Base-by-base conservation (phyloP, 2,113 vertebrate species). In the Campylomormyrus numenius region DNA sequence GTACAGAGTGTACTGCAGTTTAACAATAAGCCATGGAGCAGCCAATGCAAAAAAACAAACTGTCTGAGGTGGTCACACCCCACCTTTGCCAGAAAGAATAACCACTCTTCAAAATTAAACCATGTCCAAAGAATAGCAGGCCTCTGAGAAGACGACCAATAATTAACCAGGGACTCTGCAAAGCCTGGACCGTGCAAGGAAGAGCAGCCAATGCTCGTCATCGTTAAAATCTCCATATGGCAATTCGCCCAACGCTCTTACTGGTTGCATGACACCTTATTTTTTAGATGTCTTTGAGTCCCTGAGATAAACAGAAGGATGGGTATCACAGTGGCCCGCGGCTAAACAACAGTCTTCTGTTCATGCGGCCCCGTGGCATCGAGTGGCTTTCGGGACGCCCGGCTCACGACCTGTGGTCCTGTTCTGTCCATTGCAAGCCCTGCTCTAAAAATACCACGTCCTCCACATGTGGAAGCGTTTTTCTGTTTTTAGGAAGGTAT, bases 381-480 rank as follows among this genome's bases (percentile, higher is more conserved):
- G 3, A 50, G 13, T 5, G 35, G 52, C n/a, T 88, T 62, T 50
- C 5, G 24, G 15, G 19, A 46, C 0, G 3, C 42, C 42, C 9
- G 24, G 84, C 84, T 13, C 24, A 1, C 27, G 13, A 87, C 45
- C 21, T 52, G 85, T n/a, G n/a, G 85, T 87, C 27, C 46, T 87
- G 49, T 27, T 39, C 31, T 58, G 27, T 87, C n/a, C 49, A 45
- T 53, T 4, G 52, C 27, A 50, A 66, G 46, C 74, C 39, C n/a
- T 53, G 85, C 9, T 85, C 86, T 93, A 89, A 91, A 91, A 92
- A 92, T 91, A 90, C 27, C 35, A 42, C 85, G 91, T 80, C 91
- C 80, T 84, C 84, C 90, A 88, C 89, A 93, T 92, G 91, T 93
- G 91, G 90, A 92, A 92, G 90, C 85, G 52, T 91, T 92, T 83